phyloP scores from a whole-genome alignment of 2,888 invertebrate genomes.

The Heliconius erato region DNA sequence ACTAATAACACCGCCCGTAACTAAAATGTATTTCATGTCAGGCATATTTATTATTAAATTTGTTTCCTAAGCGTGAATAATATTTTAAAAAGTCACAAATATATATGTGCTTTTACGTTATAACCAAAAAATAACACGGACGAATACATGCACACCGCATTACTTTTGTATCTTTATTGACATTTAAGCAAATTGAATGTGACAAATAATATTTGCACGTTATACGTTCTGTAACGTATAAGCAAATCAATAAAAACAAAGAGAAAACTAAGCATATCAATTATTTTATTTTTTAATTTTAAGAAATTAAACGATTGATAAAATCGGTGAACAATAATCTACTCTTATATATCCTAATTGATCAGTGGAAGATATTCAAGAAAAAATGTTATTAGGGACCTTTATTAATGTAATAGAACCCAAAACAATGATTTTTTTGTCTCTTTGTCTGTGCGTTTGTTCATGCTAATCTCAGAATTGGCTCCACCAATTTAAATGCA shows the following conservation, averaged over 20 bases:
- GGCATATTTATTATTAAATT: conserved; percentile 61
- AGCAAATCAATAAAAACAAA: neutral
- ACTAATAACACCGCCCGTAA: conserved; percentile 99
- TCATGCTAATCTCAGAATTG: too few relatives aligned
- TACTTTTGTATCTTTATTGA: neutral
- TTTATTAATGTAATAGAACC: too few relatives aligned
- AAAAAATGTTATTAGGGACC: too few relatives aligned
- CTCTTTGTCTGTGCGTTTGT: too few relatives aligned
- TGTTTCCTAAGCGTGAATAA: neutral
- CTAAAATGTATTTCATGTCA: conserved; percentile 98
- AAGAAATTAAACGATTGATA: too few relatives aligned
- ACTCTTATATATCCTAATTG: too few relatives aligned
- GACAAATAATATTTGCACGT: conserved; percentile 17
- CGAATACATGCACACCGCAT: conserved; percentile 19
- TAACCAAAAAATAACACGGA: conserved; percentile 24
- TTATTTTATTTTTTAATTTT: too few relatives aligned
- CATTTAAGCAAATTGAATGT: neutral
- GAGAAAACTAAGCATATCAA: neutral
- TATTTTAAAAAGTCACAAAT: conserved; percentile 23
- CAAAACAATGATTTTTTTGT: too few relatives aligned
- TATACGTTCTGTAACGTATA: neutral
- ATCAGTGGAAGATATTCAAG: too few relatives aligned
- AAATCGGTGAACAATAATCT: too few relatives aligned
- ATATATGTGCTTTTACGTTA: conserved; percentile 20
- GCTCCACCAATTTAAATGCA: too few relatives aligned